Evolutionary conservation across 2,797 vertebrate genomes (phyloP), one percentile per base, ranked within the genome.

Genomic region (Martes flavigula): DNA sequence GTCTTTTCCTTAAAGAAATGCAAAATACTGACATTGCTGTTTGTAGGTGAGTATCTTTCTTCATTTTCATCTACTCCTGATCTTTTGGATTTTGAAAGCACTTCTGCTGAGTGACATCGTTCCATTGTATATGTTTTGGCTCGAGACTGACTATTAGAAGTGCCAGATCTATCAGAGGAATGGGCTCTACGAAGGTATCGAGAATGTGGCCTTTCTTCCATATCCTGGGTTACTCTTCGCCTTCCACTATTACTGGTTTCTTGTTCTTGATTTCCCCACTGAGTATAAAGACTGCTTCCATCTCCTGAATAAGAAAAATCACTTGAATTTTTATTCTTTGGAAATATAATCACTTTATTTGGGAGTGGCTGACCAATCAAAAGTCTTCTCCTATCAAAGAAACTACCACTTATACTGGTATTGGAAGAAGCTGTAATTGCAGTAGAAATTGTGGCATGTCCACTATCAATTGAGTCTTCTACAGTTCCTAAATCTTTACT

Each of bases 371-470:
- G 99, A 78, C 99, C 99, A 62, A 99, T 98, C 95, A 99, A 93
- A 95, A 99, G 98, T 97, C 99, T 98, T 96, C 99, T 99, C 98
- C 99, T 99, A 97, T 99, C 99, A 94, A 99, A 99, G 94, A 99
- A 99, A 87, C 99, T 99, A 72, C 99, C 99, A 96, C 99, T 98
- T 54, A 98, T 97, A 95, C 99, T 99, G 98, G 99, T 98, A 94
- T 98, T 99, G 60, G 99, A 99, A 93, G 99, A 99, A 54, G 98
- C 97, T 2, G 99, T 99, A 97, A 99, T 98, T 27, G 98, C 99
- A 17, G 99, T 99, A 78, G 99, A 99, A 98, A 99, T 99, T 78
- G 99, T 99, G 95, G 99, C 99, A 25, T 99, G 99, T 51, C 99
- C 99, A 35, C 99, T 99, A 98, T 99, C 99, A 90, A 99, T 99